phyloP scores from a whole-genome alignment of 2,113 vertebrate genomes.

The Puntigrus tetrazona region DNA sequence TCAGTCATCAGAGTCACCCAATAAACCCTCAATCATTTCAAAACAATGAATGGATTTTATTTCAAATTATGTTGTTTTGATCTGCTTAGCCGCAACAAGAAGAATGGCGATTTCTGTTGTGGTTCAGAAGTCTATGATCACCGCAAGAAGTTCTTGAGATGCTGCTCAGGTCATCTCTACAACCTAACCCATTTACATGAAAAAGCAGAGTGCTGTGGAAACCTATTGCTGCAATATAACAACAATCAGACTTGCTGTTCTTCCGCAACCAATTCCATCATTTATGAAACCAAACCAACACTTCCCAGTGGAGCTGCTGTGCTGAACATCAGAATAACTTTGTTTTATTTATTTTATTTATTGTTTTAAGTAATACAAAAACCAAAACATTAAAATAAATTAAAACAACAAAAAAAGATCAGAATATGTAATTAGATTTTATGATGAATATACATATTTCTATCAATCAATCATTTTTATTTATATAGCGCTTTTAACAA shows the following conservation, averaged over 20 bases:
- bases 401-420: no score
- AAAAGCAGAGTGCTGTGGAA: slow-evolving; percentile 37
- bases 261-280: background rate
- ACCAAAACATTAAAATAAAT: no score
- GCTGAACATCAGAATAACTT: no score
- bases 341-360: no score
- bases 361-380: no score
- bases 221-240: background rate
- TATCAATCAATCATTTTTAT: no score
- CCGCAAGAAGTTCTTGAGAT: background rate
- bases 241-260: slow-evolving; percentile 34
- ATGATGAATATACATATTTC: no score
- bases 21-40: background rate
- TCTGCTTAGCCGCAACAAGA: background rate
- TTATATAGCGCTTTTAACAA: no score
- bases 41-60: background rate
- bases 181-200: fast-evolving
- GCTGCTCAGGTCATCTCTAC: slow-evolving; percentile 39
- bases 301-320: slow-evolving; percentile 41
- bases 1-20: background rate
- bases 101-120: background rate
- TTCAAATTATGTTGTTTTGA: background rate
- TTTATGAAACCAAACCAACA: background rate
- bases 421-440: no score
- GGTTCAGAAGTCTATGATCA: background rate